These are phyloP conservation scores for Eudemis profundana DNA, from an alignment of 2,888 invertebrate species.

Conservation along the genomic window DNA sequence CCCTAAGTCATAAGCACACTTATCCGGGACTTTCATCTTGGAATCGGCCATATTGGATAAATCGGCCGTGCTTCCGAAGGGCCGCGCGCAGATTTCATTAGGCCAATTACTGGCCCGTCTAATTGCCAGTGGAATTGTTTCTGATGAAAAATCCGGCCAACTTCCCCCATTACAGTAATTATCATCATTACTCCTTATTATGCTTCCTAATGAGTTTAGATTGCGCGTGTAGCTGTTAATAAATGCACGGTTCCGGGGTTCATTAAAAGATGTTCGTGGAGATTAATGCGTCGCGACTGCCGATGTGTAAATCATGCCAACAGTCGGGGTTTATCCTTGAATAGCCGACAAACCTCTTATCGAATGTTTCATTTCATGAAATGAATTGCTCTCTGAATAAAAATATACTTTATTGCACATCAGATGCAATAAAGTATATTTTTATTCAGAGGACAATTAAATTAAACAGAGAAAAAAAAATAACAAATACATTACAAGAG, in stretches of 20 bases:
- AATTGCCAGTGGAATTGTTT: conserved; percentile 41
- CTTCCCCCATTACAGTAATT: conserved; percentile 40
- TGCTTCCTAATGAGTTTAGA: conserved; percentile 39
- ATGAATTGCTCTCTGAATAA: too few relatives aligned
- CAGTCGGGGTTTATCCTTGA: too few relatives aligned
- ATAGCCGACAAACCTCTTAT: too few relatives aligned
- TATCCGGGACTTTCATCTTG: too few relatives aligned
- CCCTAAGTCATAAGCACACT: neutral
- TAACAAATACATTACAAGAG: too few relatives aligned
- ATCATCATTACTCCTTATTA: conserved; percentile 43
- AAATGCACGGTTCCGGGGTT: conserved; percentile 17
- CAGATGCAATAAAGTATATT: too few relatives aligned
- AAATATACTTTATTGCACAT: too few relatives aligned
- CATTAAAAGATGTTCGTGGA: conserved; percentile 13
- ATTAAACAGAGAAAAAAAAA: too few relatives aligned
- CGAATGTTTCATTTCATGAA: too few relatives aligned
- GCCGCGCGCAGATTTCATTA: conserved; percentile 33
- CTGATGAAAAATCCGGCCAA: conserved; percentile 42
- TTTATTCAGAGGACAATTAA: too few relatives aligned
- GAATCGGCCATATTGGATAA: neutral
- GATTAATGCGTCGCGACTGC: too few relatives aligned
- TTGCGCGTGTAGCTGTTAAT: conserved; percentile 24
- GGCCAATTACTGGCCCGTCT: conserved; percentile 40
- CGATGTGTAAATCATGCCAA: too few relatives aligned
- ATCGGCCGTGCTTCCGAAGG: neutral